These are phyloP conservation scores for Uromys caudimaculatus DNA, from an alignment of 2,797 vertebrate genomes.

Conservation along the genomic window DNA sequence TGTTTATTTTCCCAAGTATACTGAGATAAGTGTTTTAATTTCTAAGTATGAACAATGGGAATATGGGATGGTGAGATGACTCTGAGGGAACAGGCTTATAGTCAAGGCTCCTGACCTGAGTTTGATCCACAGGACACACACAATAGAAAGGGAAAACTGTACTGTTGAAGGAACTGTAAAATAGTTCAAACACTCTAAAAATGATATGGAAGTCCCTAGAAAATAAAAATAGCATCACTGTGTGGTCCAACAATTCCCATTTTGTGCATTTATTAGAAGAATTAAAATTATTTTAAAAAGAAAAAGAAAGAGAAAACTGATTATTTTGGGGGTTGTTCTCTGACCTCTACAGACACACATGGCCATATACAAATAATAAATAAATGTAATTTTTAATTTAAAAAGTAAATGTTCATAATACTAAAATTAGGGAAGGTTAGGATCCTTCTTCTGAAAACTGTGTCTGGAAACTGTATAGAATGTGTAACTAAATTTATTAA, in stretches of 20 bases:
- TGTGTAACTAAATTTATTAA: constrained; percentile 18
- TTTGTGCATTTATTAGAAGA: too few relatives aligned
- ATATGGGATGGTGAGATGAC: neutral
- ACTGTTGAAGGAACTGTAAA: too few relatives aligned
- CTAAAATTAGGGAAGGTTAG: constrained; percentile 47
- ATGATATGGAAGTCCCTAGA: too few relatives aligned
- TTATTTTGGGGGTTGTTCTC: neutral
- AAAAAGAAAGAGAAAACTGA: neutral
- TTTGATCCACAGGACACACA: neutral
- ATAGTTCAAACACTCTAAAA: too few relatives aligned
- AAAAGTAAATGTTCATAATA: neutral
- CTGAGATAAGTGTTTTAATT: constrained; percentile 8
- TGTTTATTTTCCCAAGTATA: constrained; percentile 31
- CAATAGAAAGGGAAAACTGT: neutral
- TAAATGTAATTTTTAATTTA: neutral
- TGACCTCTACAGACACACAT: neutral
- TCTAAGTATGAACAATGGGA: constrained; percentile 13
- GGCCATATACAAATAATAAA: neutral
- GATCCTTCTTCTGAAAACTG: neutral
- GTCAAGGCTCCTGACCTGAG: neutral
- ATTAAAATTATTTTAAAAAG: too few relatives aligned
- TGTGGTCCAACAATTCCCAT: too few relatives aligned
- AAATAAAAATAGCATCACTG: too few relatives aligned
- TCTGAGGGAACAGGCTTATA: neutral
- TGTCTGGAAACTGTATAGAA: neutral